Evolutionary conservation across 2,888 invertebrate species (phyloP).

Genomic region (Cotesia congregata): DNA sequence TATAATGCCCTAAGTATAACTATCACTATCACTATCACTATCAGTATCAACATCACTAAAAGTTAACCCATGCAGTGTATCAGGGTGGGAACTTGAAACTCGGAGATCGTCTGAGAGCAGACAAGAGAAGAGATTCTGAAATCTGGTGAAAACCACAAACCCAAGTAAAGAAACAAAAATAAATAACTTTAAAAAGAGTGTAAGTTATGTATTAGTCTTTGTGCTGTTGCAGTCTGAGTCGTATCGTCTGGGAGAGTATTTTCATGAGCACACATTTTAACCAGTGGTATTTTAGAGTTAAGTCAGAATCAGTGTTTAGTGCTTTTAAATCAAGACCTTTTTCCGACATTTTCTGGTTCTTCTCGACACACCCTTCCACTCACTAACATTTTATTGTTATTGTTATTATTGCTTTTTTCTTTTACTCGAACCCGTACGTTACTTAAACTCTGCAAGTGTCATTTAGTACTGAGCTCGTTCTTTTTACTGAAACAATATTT

Average conservation of each 20-base stretch:
- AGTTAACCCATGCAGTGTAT: constrained; percentile 21
- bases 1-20: not conserved
- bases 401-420: constrained; percentile 15
- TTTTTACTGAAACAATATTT: not conserved
- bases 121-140: too few species aligned
- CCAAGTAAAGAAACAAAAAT: not conserved
- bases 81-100: not conserved
- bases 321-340: constrained; percentile 60
- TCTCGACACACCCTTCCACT: constrained; percentile 39
- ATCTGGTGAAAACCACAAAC: not conserved
- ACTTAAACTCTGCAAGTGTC: constrained; percentile 32
- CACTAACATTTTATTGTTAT: constrained; percentile 9
- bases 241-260: constrained; percentile 30
- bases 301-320: constrained; percentile 64
- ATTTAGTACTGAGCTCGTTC: not conserved
- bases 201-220: not conserved
- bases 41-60: constrained; percentile 13
- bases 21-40: not conserved
- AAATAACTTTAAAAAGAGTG: not conserved
- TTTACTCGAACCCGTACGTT: constrained; percentile 13
- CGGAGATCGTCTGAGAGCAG: too few species aligned
- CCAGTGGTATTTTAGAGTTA: constrained; percentile 60
- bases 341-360: constrained; percentile 37
- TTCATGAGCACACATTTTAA: constrained; percentile 25
- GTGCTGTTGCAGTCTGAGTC: constrained; percentile 10